Conservation (phyloP, 2,888 invertebrate species). For the Oscheius sp. region DNA sequence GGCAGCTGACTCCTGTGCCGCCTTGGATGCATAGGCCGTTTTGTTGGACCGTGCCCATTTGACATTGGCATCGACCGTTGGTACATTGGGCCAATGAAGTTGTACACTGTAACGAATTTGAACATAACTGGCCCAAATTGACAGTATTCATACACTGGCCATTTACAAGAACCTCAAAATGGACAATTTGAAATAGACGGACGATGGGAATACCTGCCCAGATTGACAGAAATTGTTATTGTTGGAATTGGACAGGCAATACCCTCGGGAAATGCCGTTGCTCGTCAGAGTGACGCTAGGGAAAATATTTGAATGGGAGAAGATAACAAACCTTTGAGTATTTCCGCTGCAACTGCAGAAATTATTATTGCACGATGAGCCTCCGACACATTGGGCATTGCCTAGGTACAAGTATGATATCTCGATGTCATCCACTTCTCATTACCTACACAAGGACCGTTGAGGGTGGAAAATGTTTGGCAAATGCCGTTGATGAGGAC, state of each 20-base stretch:
- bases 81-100: constrained; percentile 21
- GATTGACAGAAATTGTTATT: background rate
- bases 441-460: constrained; percentile 41
- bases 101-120: too few species aligned
- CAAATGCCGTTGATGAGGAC: constrained; percentile 39
- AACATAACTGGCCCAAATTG: too few species aligned
- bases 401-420: background rate
- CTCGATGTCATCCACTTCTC: too few species aligned
- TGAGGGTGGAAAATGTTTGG: constrained; percentile 45
- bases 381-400: constrained; percentile 53
- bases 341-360: constrained; percentile 38
- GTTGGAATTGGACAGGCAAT: constrained; percentile 19
- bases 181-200: too few species aligned
- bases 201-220: background rate
- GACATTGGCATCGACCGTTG: constrained; percentile 25
- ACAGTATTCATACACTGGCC: constrained; percentile 11
- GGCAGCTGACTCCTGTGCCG: background rate
- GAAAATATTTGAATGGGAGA: background rate
- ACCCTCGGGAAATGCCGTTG: constrained; percentile 10
- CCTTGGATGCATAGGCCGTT: constrained; percentile 12
- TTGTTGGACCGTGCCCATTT: background rate
- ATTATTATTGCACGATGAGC: constrained; percentile 39
- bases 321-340: constrained; percentile 20
- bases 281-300: background rate
- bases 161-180: background rate